These are phyloP conservation scores for Phlogophora meticulosa DNA, from an alignment of 2,888 invertebrate species.

Conservation along the genomic window DNA sequence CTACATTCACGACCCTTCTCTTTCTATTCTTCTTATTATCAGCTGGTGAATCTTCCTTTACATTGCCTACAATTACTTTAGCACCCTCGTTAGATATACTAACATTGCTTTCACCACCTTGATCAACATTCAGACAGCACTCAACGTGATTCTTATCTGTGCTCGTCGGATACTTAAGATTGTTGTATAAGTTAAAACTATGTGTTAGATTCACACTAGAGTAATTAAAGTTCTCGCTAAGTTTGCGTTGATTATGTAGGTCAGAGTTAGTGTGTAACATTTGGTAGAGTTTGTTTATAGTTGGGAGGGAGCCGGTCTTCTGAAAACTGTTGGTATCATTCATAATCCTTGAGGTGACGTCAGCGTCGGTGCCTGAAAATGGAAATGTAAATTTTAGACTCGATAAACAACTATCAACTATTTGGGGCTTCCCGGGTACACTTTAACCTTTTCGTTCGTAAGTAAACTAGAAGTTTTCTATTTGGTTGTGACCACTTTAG, in stretches of 20 bases:
- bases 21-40: slow-evolving; percentile 76
- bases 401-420: slow-evolving; percentile 59
- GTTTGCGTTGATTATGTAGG: slow-evolving; percentile 77
- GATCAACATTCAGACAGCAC: slow-evolving; percentile 71
- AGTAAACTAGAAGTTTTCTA: slow-evolving; percentile 44
- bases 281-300: slow-evolving; percentile 85
- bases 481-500: slow-evolving; percentile 30
- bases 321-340: slow-evolving; percentile 72
- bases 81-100: slow-evolving; percentile 71
- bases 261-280: slow-evolving; percentile 81
- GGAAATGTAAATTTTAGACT: slow-evolving; percentile 66
- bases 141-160: slow-evolving; percentile 65
- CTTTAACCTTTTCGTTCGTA: slow-evolving; percentile 35
- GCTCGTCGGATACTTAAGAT: slow-evolving; percentile 65
- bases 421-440: slow-evolving; percentile 39
- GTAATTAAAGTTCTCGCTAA: slow-evolving; percentile 74
- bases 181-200: slow-evolving; percentile 73
- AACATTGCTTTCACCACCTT: slow-evolving; percentile 50
- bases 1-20: slow-evolving; percentile 79
- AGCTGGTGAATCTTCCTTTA: slow-evolving; percentile 16
- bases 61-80: slow-evolving; percentile 69
- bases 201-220: slow-evolving; percentile 74
- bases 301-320: slow-evolving; percentile 76
- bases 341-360: slow-evolving; percentile 75
- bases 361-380: slow-evolving; percentile 84